These are phyloP conservation scores for Drosophila acutilabella DNA, from an alignment of 2,888 invertebrate species.

Conservation along the genomic window DNA sequence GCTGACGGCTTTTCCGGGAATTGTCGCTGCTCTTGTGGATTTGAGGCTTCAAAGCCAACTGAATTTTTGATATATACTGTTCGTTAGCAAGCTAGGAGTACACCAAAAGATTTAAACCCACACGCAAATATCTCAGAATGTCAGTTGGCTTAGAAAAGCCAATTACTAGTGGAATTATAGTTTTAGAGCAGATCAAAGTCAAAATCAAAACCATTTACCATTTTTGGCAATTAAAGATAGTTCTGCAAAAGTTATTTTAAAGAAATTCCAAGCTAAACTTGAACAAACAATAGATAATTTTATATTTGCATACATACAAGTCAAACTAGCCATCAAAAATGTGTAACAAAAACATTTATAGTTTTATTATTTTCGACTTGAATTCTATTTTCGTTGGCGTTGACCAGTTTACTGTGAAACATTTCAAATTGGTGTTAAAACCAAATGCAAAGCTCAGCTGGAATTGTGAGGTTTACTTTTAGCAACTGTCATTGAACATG, in stretches of 20 bases:
- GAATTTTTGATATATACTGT: constrained; percentile 40
- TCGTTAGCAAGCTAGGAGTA: constrained; percentile 5
- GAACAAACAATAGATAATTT: too few relatives aligned
- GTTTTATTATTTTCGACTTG: too few relatives aligned
- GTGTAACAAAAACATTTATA: too few relatives aligned
- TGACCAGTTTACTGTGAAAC: background rate
- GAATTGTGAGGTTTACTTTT: constrained; percentile 33
- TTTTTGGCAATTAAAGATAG: too few relatives aligned
- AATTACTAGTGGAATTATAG: background rate
- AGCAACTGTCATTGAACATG: constrained; percentile 30
- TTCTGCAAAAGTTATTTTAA: too few relatives aligned
- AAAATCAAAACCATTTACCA: too few relatives aligned
- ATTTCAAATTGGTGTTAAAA: background rate
- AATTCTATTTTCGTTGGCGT: too few relatives aligned
- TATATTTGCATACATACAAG: too few relatives aligned
- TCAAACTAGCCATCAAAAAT: too few relatives aligned
- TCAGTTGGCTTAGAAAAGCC: background rate
- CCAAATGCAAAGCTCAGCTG: constrained; percentile 15
- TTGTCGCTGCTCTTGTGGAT: constrained; percentile 51
- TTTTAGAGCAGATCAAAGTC: background rate
- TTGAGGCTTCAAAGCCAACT: constrained; percentile 46
- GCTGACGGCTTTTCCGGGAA: constrained; percentile 18
- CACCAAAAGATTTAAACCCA: constrained; percentile 7
- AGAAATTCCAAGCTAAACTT: too few relatives aligned
- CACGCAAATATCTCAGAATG: background rate